These are phyloP conservation scores for Eulemur macaco DNA, from an alignment of 2,113 vertebrate genomes.

Conservation along the genomic window DNA sequence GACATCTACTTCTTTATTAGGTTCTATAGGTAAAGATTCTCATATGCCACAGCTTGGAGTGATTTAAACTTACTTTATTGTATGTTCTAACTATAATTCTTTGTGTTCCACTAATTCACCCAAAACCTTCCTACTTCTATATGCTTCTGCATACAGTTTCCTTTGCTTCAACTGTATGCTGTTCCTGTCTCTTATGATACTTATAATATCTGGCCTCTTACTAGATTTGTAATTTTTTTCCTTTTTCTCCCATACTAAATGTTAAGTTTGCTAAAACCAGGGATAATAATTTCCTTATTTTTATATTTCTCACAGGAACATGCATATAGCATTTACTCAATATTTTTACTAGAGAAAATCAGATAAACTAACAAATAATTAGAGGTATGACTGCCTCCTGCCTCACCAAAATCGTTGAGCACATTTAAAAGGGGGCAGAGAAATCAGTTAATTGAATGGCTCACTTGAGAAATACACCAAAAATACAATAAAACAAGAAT, in stretches of 20 bases:
- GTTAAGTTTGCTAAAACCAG: constrained; percentile 42
- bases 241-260: constrained; percentile 34
- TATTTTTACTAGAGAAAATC: constrained; percentile 48
- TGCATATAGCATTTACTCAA: background rate
- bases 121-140: background rate
- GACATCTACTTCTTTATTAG: background rate
- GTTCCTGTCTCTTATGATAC: background rate
- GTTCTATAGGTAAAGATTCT: background rate
- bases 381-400: background rate
- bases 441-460: background rate
- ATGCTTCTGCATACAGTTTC: background rate
- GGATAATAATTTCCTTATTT: constrained; percentile 36
- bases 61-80: background rate
- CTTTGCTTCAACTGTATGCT: constrained; percentile 11
- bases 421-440: background rate
- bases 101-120: background rate
- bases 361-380: constrained; percentile 20
- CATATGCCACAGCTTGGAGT: background rate
- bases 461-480: constrained; percentile 19
- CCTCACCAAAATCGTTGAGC: background rate
- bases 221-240: background rate
- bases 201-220: background rate
- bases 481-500: constrained; percentile 4
- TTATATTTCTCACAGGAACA: constrained; percentile 34
- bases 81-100: background rate